Conservation (phyloP, 2,888 invertebrate species). For the Sclerodermus sp. region DNA sequence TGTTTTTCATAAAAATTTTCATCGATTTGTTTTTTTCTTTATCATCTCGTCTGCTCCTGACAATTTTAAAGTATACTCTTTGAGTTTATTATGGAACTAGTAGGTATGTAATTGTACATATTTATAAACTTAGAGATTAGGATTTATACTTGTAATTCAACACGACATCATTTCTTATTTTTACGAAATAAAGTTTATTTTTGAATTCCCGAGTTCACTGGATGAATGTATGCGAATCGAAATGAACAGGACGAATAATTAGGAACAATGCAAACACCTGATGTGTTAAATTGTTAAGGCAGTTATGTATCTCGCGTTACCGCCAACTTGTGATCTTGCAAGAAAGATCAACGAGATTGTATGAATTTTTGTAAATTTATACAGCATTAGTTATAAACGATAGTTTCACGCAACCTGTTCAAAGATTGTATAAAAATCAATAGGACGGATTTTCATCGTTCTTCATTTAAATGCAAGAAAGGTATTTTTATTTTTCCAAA, state of each 20-base stretch:
- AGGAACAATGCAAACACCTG: conserved; percentile 34
- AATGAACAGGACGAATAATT: too few species aligned
- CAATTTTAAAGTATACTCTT: conserved; percentile 32
- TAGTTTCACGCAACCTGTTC: too few species aligned
- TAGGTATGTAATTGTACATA: conserved; percentile 51
- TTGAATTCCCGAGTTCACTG: conserved; percentile 41
- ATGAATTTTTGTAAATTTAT: too few species aligned
- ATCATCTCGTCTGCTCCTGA: conserved; percentile 45
- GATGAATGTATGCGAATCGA: conserved; percentile 35
- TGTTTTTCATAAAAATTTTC: conserved; percentile 2
- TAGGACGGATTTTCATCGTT: too few species aligned
- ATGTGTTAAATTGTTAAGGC: conserved; percentile 27
- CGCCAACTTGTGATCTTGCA: conserved; percentile 30
- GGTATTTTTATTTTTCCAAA: too few species aligned
- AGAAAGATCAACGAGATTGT: too few species aligned
- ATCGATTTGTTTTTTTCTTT: conserved; percentile 10
- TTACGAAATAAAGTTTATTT: conserved; percentile 53
- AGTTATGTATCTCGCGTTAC: conserved; percentile 22
- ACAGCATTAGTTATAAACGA: too few species aligned
- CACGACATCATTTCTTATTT: conserved; percentile 51
- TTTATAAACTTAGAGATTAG: conserved; percentile 51
- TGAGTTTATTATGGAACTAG: conserved; percentile 37
- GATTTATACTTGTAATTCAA: conserved; percentile 52
- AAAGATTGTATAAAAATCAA: too few species aligned
- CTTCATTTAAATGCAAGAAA: too few species aligned